A percentile compares a stretch with the other conserved stretches of the same genome.
Conservation (phyloP, 2,888 invertebrate genomes). For the Nezara viridula region DNA sequence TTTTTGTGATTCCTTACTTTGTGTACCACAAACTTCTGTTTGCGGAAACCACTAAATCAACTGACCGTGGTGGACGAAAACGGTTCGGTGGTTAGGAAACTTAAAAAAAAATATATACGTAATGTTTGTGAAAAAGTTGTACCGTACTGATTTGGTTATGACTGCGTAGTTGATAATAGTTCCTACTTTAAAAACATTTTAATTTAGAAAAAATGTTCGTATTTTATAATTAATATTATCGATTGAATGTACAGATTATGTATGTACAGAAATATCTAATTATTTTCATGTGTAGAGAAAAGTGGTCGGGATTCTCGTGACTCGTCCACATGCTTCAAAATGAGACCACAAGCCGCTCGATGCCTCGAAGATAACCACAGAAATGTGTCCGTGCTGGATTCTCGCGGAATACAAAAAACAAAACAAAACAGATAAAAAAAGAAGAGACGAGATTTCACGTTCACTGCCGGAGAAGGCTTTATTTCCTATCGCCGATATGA, state of each 20-base stretch:
- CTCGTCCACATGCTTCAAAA: background rate
- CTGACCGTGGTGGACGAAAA: background rate
- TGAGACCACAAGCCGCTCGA: background rate
- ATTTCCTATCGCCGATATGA: slow-evolving; percentile 30
- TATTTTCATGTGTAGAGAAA: background rate
- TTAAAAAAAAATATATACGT: background rate
- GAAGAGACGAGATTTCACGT: slow-evolving; percentile 12
- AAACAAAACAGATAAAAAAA: background rate
- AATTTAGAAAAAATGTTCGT: too few relatives aligned
- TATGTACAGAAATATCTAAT: background rate
- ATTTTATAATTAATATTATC: too few relatives aligned
- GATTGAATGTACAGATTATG: too few relatives aligned
- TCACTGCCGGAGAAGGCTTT: slow-evolving; percentile 23
- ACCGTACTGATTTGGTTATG: too few relatives aligned
- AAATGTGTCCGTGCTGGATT: slow-evolving; percentile 46
- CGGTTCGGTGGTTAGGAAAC: background rate
- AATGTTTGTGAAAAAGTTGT: too few relatives aligned
- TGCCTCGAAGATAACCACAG: slow-evolving; percentile 24
- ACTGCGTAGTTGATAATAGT: too few relatives aligned
- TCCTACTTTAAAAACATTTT: too few relatives aligned
- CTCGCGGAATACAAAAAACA: background rate
- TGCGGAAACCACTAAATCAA: background rate
- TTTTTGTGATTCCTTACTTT: background rate
- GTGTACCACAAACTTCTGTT: background rate
- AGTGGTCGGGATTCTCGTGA: background rate